Base-by-base conservation (phyloP, 2,888 invertebrate genomes). In the Clitarchus hookeri region DNA sequence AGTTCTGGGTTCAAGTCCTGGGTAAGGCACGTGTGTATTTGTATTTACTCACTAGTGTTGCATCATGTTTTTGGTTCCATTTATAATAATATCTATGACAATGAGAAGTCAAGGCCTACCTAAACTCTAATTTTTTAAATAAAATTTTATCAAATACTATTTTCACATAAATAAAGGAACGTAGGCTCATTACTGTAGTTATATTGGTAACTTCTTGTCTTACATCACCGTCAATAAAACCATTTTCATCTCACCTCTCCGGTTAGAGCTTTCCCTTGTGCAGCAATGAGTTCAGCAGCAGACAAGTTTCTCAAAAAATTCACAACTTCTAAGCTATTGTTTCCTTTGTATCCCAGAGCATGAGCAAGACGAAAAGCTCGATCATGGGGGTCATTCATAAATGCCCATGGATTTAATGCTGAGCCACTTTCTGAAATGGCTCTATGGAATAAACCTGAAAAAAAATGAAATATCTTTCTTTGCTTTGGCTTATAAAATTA, bases 401-500 rank as follows among this genome's bases (percentile, higher is more conserved):
- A 78, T 8, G 88, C 89, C 89, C 89, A 89, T 0, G 89, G 88
- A 85, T 88, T 88, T 23, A 89, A 84, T 78, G 88, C 88, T n/a
- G 88, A 86, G 4, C 89, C 89, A 84, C 89, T 89, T 83, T 89
- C 88, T 19, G 89, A 87, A 48, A 89, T 89, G 26, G 88, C 89
- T 54, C 87, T 84, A 79, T 87, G 87, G 84, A 89, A 88, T 48
- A 89, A 85, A 53, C 89, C 89, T 89, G 80, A 44, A 23, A 23
- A 25, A 80, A 82, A 78, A 78, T 13, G 6, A 36, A 82, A 26
- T 82, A 44, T 26, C 65, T 19, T 0, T n/a, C 65, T 65, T 9
- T n/a, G 65, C 8, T 65, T n/a, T 65, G n/a, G 65, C 16, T 2
- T 65, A 19, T 23, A 65, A 65, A 65, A 65, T 65, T 19, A 36